Evolutionary conservation across 2,113 vertebrate species (phyloP).

Genomic region (Theristicus caerulescens): DNA sequence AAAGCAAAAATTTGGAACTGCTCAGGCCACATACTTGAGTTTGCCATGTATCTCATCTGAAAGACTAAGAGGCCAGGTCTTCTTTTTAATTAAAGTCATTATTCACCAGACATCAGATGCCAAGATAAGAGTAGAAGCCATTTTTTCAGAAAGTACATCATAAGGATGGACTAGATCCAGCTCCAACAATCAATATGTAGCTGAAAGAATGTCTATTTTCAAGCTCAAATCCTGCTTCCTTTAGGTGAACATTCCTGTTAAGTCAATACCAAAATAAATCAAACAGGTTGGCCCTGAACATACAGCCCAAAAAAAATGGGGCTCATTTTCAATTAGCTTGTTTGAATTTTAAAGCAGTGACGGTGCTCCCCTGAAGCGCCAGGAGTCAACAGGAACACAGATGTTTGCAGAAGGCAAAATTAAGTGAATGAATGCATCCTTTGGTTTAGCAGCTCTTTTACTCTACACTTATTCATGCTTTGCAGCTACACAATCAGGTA

Average conservation of each 20-base stretch:
- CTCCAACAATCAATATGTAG: slow-evolving; percentile 62
- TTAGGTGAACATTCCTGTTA: background rate
- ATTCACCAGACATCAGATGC: background rate
- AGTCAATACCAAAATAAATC: slow-evolving; percentile 23
- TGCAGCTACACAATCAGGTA: background rate
- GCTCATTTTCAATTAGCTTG: background rate
- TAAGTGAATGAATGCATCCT: background rate
- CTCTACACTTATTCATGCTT: background rate
- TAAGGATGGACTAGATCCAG: slow-evolving; percentile 49
- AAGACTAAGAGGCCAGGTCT: background rate
- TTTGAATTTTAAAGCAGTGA: background rate
- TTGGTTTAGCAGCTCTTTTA: background rate
- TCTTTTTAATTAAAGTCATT: background rate
- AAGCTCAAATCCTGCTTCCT: background rate
- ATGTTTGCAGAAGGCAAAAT: background rate
- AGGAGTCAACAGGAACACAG: background rate
- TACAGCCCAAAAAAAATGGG: background rate
- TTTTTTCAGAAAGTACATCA: slow-evolving; percentile 63
- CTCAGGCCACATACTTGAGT: background rate
- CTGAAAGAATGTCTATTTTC: slow-evolving; percentile 48
- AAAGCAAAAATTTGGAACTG: background rate
- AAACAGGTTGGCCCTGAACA: background rate
- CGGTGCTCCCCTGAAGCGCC: background rate
- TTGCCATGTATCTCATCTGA: background rate
- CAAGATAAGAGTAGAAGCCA: slow-evolving; percentile 36